phyloP scores from a whole-genome alignment of 2,113 vertebrate species.

The Heterochromis multidens region DNA sequence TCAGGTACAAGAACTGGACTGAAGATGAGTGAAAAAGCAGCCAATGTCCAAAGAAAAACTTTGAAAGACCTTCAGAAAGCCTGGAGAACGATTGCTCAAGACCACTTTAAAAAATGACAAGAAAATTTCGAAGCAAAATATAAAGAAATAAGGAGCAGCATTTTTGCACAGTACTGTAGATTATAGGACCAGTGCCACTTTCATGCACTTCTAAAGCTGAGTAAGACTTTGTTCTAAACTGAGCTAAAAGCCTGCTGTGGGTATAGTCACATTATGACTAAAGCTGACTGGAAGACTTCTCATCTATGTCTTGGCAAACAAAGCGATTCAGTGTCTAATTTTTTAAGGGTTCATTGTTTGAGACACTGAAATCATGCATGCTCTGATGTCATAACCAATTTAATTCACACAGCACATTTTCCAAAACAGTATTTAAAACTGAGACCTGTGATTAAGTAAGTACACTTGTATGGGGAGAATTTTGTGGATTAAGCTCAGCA shows the following conservation, averaged over 20 bases:
- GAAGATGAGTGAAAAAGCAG: not conserved
- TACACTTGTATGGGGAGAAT: not conserved
- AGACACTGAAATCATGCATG: not conserved
- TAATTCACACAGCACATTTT: not conserved
- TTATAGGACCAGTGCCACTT: not conserved
- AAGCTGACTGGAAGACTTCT: not conserved
- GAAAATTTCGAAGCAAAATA: not conserved
- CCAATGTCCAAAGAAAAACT: not conserved
- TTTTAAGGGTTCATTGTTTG: not conserved
- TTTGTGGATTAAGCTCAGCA: constrained; percentile 33
- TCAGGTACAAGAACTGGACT: not conserved
- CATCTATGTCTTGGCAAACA: not conserved
- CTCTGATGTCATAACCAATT: not conserved
- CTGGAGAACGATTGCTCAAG: not conserved
- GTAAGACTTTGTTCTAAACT: not conserved
- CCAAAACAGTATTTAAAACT: constrained; percentile 30
- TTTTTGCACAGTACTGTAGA: not conserved
- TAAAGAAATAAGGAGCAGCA: not conserved
- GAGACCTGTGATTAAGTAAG: constrained; percentile 34
- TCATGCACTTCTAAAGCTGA: not conserved
- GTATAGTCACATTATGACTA: not conserved
- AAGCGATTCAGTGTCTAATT: not conserved
- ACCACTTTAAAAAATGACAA: not conserved
- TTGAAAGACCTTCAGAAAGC: not conserved
- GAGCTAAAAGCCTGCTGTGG: not conserved